Evolutionary conservation across 92 coral and sea anemone species (phyloP).

Genomic region (Ricordea florida): DNA sequence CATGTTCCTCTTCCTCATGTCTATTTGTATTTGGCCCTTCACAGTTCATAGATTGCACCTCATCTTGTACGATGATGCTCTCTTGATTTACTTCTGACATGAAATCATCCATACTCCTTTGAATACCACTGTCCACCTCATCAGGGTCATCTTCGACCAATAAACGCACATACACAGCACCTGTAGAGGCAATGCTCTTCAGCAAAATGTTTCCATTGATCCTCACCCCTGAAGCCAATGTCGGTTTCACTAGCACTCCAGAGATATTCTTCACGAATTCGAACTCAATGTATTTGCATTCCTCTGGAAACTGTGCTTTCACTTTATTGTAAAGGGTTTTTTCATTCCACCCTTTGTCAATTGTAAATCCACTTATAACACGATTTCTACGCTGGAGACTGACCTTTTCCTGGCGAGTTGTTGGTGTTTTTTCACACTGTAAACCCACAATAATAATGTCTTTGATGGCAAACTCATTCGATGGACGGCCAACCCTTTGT

Average conservation of each 20-base stretch:
- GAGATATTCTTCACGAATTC: slow-evolving; percentile 62
- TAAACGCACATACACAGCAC: slow-evolving; percentile 32
- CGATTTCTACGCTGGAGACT: slow-evolving; percentile 31
- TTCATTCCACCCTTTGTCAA: slow-evolving; percentile 36
- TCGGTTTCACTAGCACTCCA: slow-evolving; percentile 50
- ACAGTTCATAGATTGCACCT: neutral
- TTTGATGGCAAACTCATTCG: slow-evolving; percentile 18
- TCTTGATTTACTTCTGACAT: neutral
- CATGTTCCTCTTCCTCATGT: neutral
- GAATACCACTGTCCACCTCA: neutral
- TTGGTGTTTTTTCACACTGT: slow-evolving; percentile 43
- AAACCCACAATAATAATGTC: slow-evolving; percentile 50
- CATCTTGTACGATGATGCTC: too few relatives aligned
- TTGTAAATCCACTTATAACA: slow-evolving; percentile 49
- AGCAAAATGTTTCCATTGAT: slow-evolving; percentile 55
- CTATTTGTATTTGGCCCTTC: too few relatives aligned
- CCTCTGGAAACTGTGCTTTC: slow-evolving; percentile 71
- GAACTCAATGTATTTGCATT: slow-evolving; percentile 56
- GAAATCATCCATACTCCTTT: neutral
- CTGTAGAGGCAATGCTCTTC: slow-evolving; percentile 28
- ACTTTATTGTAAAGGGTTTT: slow-evolving; percentile 24
- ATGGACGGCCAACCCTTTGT: slow-evolving; percentile 1
- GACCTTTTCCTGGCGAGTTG: slow-evolving; percentile 22
- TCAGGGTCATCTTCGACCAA: slow-evolving; percentile 15
- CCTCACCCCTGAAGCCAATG: slow-evolving; percentile 42